Conservation (phyloP, 2,888 invertebrate species). For the Andrena hattorfiana region DNA sequence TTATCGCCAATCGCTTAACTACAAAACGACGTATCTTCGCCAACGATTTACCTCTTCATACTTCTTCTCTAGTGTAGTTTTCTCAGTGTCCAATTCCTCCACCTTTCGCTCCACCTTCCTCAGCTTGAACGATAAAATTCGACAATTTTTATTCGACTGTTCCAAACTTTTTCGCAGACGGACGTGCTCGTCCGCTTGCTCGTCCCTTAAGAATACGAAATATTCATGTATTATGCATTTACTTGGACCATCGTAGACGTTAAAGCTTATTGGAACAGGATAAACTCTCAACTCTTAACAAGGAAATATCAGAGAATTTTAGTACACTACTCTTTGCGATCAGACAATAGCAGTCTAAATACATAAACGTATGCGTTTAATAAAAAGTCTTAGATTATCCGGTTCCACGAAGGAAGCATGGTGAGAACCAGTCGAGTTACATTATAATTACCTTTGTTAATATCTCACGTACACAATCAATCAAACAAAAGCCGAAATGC, state of each 20-base stretch:
- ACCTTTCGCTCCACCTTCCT: slow-evolving; percentile 97
- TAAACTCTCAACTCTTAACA: neutral
- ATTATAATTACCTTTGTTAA: slow-evolving; percentile 51
- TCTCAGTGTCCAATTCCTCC: slow-evolving; percentile 95
- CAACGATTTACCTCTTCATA: slow-evolving; percentile 86
- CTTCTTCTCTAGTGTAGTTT: slow-evolving; percentile 90
- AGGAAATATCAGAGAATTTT: neutral
- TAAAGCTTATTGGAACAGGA: slow-evolving; percentile 15
- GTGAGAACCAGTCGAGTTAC: neutral
- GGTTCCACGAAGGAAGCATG: slow-evolving; percentile 8
- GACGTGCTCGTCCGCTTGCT: slow-evolving; percentile 98
- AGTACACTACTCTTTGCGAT: neutral
- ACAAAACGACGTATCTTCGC: neutral
- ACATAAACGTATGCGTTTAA: neutral
- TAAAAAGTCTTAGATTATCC: slow-evolving; percentile 16
- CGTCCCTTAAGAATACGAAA: slow-evolving; percentile 89
- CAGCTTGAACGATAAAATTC: slow-evolving; percentile 98
- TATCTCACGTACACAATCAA: slow-evolving; percentile 35
- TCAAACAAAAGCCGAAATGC: slow-evolving; percentile 40
- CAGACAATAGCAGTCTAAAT: neutral
- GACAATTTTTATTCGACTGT: slow-evolving; percentile 98
- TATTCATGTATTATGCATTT: slow-evolving; percentile 27
- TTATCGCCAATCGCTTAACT: neutral
- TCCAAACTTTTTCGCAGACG: slow-evolving; percentile 97
- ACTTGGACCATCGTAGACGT: neutral